Conservation (phyloP, 2,797 vertebrate genomes). For the Toxotes lorentzi region DNA sequence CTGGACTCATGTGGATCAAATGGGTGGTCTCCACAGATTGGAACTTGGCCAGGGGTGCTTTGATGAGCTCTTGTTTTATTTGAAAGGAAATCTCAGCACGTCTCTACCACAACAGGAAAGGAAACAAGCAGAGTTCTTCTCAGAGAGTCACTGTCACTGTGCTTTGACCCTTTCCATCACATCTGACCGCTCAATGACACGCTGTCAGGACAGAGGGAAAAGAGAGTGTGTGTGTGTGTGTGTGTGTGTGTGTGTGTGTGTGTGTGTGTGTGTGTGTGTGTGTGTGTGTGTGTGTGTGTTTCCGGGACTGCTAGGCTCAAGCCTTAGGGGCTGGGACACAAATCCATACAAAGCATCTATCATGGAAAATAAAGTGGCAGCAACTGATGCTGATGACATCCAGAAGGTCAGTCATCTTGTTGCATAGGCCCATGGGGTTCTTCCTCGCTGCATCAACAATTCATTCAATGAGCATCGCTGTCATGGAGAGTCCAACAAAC, state of each 20-base stretch:
- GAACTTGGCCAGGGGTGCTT: constrained; percentile 20
- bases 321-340: constrained; percentile 51
- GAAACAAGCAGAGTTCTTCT: constrained; percentile 57
- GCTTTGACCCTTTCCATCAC: constrained; percentile 64
- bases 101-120: constrained; percentile 64
- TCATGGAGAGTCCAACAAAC: constrained; percentile 26
- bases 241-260: constrained; percentile 23
- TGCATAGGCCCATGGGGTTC: constrained; percentile 35
- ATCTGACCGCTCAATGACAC: constrained; percentile 65
- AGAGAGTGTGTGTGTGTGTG: background rate
- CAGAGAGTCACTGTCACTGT: constrained; percentile 61
- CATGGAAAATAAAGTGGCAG: constrained; percentile 60
- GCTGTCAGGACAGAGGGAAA: constrained; percentile 50
- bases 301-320: constrained; percentile 58
- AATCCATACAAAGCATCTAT: constrained; percentile 73
- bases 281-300: constrained; percentile 39
- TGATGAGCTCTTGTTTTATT: constrained; percentile 45
- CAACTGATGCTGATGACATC: constrained; percentile 55
- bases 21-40: constrained; percentile 41
- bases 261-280: background rate
- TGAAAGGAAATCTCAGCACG: constrained; percentile 64
- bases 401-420: constrained; percentile 54
- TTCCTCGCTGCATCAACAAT: constrained; percentile 36
- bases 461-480: constrained; percentile 2
- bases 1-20: constrained; percentile 37